phyloP scores from a whole-genome alignment of 2,888 invertebrate species.

The Tetragonula carbonaria region DNA sequence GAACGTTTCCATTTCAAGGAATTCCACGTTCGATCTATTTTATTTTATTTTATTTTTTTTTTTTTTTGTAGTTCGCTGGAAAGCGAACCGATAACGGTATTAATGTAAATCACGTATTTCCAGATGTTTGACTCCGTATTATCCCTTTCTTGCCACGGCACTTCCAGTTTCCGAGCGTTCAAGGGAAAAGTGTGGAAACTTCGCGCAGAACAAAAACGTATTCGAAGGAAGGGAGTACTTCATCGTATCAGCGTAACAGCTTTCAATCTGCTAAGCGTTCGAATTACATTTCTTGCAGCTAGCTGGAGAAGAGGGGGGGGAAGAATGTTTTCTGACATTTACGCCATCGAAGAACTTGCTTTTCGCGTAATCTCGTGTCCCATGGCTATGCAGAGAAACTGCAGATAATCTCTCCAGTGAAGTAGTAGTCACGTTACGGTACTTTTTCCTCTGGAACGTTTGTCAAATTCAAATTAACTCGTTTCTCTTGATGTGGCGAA shows the following conservation, averaged over 20 bases:
- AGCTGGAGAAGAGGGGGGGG: neutral
- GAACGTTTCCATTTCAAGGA: neutral
- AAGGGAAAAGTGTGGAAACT: conserved; percentile 26
- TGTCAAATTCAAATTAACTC: neutral
- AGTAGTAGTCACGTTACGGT: conserved; percentile 31
- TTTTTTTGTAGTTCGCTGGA: neutral
- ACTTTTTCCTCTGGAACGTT: neutral
- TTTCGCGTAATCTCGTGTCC: conserved; percentile 52
- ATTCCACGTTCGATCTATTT: neutral
- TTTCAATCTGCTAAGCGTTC: conserved; percentile 59
- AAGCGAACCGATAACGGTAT: neutral
- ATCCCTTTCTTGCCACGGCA: conserved; percentile 13
- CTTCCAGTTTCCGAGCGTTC: neutral
- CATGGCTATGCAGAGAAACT: conserved; percentile 39
- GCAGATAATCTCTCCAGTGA: conserved; percentile 31
- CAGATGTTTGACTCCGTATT: neutral
- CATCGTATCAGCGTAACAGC: conserved; percentile 51
- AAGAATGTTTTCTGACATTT: conserved; percentile 66
- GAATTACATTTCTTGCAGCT: conserved; percentile 63
- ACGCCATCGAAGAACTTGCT: conserved; percentile 57
- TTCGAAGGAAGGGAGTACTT: conserved; percentile 34
- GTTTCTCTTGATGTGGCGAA: neutral
- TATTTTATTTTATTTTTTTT: too few relatives aligned
- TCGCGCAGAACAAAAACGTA: conserved; percentile 26
- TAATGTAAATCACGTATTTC: conserved; percentile 4